Percentiles rank a stretch among this genome's conserved stretches.
Conservation (phyloP, 2,797 vertebrate species). For the Limnodromus scolopaceus region DNA sequence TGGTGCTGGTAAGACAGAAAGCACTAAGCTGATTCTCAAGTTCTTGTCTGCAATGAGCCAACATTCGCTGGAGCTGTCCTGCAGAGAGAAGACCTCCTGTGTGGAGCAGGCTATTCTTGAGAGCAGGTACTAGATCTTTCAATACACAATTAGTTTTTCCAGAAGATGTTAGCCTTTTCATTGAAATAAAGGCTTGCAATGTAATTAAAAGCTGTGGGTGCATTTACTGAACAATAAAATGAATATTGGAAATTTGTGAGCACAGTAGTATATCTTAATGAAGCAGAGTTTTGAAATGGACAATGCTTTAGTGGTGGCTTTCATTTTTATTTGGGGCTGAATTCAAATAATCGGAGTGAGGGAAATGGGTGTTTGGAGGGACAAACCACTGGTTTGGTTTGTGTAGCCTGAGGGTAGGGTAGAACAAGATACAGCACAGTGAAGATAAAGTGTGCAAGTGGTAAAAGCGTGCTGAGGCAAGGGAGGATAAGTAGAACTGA, state of each 20-base stretch:
- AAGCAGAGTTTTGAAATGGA: not conserved
- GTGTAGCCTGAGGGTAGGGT: not conserved
- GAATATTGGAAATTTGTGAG: not conserved
- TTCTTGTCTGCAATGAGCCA: slow-evolving; percentile 96
- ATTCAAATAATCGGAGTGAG: not conserved
- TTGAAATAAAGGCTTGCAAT: not conserved
- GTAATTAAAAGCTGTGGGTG: not conserved
- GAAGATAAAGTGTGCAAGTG: not conserved
- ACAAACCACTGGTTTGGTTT: not conserved
- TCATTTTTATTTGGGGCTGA: not conserved
- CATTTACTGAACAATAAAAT: not conserved
- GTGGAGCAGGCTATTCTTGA: slow-evolving; percentile 95
- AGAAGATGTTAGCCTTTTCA: not conserved
- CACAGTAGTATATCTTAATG: not conserved
- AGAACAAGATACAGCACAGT: not conserved
- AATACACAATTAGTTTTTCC: not conserved
- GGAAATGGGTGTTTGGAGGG: not conserved
- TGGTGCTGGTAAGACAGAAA: slow-evolving; percentile 97
- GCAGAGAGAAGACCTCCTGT: slow-evolving; percentile 83
- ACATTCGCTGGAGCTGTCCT: slow-evolving; percentile 86
- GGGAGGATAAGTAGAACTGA: not conserved
- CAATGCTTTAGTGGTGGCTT: not conserved
- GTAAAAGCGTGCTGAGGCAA: not conserved
- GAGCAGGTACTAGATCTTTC: slow-evolving; percentile 87
- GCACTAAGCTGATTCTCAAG: slow-evolving; percentile 95